Conservation (phyloP, 2,888 invertebrate genomes). For the Leptopilina drosophilae region DNA sequence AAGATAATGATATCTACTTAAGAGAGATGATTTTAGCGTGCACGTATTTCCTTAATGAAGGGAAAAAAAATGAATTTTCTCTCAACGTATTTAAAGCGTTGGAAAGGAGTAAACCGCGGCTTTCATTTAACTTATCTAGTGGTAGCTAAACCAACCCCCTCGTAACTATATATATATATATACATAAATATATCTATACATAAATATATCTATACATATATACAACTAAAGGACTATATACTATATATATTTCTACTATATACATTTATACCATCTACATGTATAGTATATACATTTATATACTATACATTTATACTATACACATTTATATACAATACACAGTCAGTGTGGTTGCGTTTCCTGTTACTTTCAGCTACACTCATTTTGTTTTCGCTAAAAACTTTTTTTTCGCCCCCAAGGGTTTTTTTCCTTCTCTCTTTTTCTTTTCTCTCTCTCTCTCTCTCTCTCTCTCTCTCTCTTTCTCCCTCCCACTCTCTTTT, state of each 20-base stretch:
- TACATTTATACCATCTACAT: too few relatives aligned
- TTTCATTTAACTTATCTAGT: conserved; percentile 69
- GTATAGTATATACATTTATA: too few relatives aligned
- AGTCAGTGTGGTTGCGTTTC: conserved; percentile 38
- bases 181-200: conserved; percentile 48
- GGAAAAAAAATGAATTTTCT: conserved; percentile 69
- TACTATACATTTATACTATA: too few relatives aligned
- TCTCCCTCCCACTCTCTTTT: conserved; percentile 51
- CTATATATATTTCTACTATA: too few relatives aligned
- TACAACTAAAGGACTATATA: too few relatives aligned
- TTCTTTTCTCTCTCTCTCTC: conserved; percentile 46
- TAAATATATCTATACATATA: background rate
- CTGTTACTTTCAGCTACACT: conserved; percentile 33
- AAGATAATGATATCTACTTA: conserved; percentile 12
- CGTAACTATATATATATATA: background rate
- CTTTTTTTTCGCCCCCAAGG: conserved; percentile 14
- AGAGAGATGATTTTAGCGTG: conserved; percentile 5
- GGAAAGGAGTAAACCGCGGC: conserved; percentile 63
- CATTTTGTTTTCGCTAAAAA: conserved; percentile 20
- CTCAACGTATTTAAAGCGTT: conserved; percentile 67
- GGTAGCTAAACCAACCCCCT: conserved; percentile 66
- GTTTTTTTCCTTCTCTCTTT: conserved; percentile 42
- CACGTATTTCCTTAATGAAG: conserved; percentile 68
- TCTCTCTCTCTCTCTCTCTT: conserved; percentile 45
- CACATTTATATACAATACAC: conserved; percentile 47